Base-by-base conservation (phyloP, 2,113 vertebrate genomes). In the Todiramphus saurophagus region DNA sequence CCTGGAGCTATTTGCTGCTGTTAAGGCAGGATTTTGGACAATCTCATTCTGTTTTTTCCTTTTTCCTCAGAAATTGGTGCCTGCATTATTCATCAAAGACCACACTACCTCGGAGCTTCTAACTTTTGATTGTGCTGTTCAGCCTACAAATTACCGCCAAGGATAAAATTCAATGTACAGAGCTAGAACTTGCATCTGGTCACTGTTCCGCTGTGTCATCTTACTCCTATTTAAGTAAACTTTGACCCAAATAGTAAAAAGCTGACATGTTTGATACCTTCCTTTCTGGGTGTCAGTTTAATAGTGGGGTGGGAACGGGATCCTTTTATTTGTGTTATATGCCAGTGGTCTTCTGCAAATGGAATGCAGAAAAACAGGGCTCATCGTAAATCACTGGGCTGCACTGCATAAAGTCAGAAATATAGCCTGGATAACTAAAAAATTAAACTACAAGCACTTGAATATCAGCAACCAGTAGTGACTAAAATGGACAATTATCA, bases 51-150 rank as follows among this genome's bases (percentile, higher is more conserved):
- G 50, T 7, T 80, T 77, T 67, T 46, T 17, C 11, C 10, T 44
- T 85, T 83, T 73, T 35, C 63, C 68, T 56, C 39, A 0, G 3
- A 87, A 48, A 64, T 9, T 24, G 21, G 33, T 81, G 55, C 30
- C 41, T 92, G 70, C 44, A 83, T 95, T 95, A 94, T 82, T 93
- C 58, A 94, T 86, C 88, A 94, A 87, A 91, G 80, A 89, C 77
- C 48, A 58, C 30, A 2, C 44, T 68, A 79, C 33, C 74, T 87
- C 7, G 1, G 69, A 87, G 31, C 43, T 79, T 64, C 75, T 60
- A 75, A 63, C 76, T 94, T 87, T 48, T 41, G 48, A 68, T 83
- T 83, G 46, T n/a, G 68, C 68, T 78, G 30, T 68, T 93, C 83
- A 84, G 86, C 20, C 53, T 77, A 87, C 43, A 68, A 68, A 72